Evolutionary conservation across 2,797 vertebrate genomes (phyloP), one percentile per base, ranked within the genome.

Genomic region (Phylloscopus collybita): DNA sequence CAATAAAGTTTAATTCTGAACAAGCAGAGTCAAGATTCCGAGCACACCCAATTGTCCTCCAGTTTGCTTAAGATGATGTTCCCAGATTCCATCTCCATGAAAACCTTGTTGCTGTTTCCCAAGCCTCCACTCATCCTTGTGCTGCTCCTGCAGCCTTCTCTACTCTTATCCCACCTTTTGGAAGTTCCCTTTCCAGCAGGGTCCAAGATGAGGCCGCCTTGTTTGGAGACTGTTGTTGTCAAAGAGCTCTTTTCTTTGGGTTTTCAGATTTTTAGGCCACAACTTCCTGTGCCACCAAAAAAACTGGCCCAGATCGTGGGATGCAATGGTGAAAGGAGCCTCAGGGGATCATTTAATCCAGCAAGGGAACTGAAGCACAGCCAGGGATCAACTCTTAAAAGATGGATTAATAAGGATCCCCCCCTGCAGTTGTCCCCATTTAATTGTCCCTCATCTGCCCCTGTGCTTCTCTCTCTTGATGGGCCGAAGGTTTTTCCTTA

Each of bases 1-100:
- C 94, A 94, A 93, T 94, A 89, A 75, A 89, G 49, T n/a, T 54
- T 69, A 91, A 80, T 83, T 92, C 72, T 87, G 49, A 62, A 57
- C 69, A 73, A 86, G 60, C 57, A 6, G 60, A 91, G 87, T 85
- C 71, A 85, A 88, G 91, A 87, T 87, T 87, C 74, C 5, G 42
- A 87, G 79, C 60, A 76, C 72, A 89, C 19, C 49, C 89, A 71
- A 11, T 88, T 93, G 85, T 82, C 87, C 64, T 91, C 29, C 19
- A 14, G 36, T 91, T 85, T 93, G 76, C 47, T 93, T 40, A 60
- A 53, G 80, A 51, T 17, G 34, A 79, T 42, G 30, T 69, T 59
- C 40, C 36, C 74, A 53, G 59, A 81, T 88, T 70, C 53, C 70
- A 64, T 66, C 70, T 94, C 56, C 40, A 0, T 4, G 5, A 85